Conservation (phyloP, 1,140 invertebrate genomes). For the Nixonia krombeini region DNA sequence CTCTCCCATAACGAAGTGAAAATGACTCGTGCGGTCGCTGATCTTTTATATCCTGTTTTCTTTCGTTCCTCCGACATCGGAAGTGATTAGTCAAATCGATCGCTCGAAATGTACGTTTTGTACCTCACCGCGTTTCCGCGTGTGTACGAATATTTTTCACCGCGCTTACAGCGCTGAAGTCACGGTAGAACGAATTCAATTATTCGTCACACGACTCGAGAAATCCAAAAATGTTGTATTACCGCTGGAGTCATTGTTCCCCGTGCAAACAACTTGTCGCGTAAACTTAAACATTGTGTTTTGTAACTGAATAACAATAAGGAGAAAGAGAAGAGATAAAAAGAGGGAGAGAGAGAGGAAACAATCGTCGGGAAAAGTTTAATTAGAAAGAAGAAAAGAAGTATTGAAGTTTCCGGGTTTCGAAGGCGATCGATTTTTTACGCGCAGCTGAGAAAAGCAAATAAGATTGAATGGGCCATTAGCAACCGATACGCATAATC, state of each 20-base stretch:
- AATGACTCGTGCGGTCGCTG: constrained; percentile 51
- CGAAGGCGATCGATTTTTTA: constrained; percentile 16
- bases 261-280: no score
- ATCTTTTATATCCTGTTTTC: constrained; percentile 42
- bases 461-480: constrained; percentile 30
- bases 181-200: no score
- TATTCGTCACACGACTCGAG: no score
- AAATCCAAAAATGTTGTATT: no score
- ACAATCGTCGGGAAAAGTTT: no score
- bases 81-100: constrained; percentile 40
- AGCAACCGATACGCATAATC: constrained; percentile 1
- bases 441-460: constrained; percentile 22
- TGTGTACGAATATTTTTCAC: background rate
- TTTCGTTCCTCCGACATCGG: constrained; percentile 28
- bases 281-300: no score
- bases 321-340: no score
- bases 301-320: no score
- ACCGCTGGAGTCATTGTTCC: no score
- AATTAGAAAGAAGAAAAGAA: no score
- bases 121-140: constrained; percentile 9
- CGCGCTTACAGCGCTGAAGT: background rate
- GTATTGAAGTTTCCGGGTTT: no score
- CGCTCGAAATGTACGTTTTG: constrained; percentile 29
- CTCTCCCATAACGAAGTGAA: constrained; percentile 64
- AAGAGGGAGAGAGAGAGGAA: no score